These are phyloP conservation scores for Pachyrhynchus sulphureomaculatus DNA, from an alignment of 1,140 invertebrate genomes.

Conservation along the genomic window DNA sequence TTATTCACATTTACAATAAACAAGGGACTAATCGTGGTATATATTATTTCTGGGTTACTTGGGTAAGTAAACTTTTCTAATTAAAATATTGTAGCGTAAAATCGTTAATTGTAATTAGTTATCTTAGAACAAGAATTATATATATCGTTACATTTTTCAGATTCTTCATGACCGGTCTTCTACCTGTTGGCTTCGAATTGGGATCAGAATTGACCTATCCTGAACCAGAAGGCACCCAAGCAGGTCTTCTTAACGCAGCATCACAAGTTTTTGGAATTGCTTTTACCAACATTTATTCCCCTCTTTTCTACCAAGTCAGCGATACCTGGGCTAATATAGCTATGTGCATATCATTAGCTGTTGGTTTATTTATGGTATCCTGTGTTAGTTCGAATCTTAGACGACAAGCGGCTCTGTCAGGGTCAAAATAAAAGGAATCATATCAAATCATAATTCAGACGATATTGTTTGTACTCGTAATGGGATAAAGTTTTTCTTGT, in stretches of 20 bases:
- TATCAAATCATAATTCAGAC: too few relatives aligned
- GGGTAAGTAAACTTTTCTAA: conserved; percentile 60
- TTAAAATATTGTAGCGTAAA: too few relatives aligned
- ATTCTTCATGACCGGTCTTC: conserved; percentile 95
- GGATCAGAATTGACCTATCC: conserved; percentile 93
- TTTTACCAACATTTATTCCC: conserved; percentile 69
- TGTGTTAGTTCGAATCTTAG: conserved; percentile 72
- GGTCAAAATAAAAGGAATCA: too few relatives aligned
- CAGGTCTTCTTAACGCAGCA: conserved; percentile 83
- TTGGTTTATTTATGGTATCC: conserved; percentile 71
- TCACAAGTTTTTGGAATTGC: conserved; percentile 81
- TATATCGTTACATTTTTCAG: conserved; percentile 57
- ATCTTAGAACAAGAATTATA: too few relatives aligned
- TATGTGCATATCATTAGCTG: conserved; percentile 62
- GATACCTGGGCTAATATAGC: conserved; percentile 71
- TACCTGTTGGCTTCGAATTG: conserved; percentile 94
- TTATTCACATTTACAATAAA: conserved; percentile 83
- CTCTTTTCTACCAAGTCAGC: conserved; percentile 56
- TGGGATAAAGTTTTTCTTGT: too few relatives aligned
- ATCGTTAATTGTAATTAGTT: too few relatives aligned
- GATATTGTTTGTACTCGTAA: too few relatives aligned
- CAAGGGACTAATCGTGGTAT: conserved; percentile 71
- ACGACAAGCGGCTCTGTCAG: conserved; percentile 63
- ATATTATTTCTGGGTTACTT: conserved; percentile 73
- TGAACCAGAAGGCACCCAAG: conserved; percentile 87